Percentiles rank a stretch among this genome's conserved stretches.
phyloP scores from a whole-genome alignment of 2,888 invertebrate genomes.

The Pogonocherus hispidulus region DNA sequence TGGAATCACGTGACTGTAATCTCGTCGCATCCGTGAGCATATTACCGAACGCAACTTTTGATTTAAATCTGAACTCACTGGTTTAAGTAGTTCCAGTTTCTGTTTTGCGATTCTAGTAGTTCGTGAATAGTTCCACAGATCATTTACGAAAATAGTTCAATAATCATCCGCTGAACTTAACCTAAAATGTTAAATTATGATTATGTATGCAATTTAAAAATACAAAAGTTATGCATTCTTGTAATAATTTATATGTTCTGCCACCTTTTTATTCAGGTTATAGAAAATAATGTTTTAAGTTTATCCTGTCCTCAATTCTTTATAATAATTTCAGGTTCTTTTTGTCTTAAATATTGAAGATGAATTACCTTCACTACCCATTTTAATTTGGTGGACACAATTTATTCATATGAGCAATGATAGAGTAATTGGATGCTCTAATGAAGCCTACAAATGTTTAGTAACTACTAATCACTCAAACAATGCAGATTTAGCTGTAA shows the following conservation, averaged over 20 bases:
- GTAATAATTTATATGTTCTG: constrained; percentile 1
- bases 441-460: constrained; percentile 52
- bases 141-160: too few species aligned
- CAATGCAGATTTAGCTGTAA: constrained; percentile 42
- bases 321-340: constrained; percentile 29
- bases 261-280: constrained; percentile 14
- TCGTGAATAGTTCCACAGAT: too few species aligned
- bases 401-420: constrained; percentile 51
- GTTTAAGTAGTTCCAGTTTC: too few species aligned
- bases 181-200: constrained; percentile 36
- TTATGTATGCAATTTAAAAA: constrained; percentile 38
- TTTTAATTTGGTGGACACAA: constrained; percentile 61
- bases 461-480: constrained; percentile 52
- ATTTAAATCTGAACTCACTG: too few species aligned
- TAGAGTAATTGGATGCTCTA: constrained; percentile 53
- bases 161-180: too few species aligned
- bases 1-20: too few species aligned
- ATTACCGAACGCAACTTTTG: too few species aligned
- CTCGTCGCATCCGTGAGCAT: too few species aligned
- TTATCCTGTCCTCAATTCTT: too few species aligned
- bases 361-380: constrained; percentile 16
- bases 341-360: neutral
- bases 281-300: too few species aligned
- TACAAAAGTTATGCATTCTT: constrained; percentile 25
- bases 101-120: too few species aligned